Evolutionary conservation across 2,797 vertebrate genomes (phyloP), one percentile per base, ranked within the genome.

Genomic region (Paratrypauchen microcephalus): DNA sequence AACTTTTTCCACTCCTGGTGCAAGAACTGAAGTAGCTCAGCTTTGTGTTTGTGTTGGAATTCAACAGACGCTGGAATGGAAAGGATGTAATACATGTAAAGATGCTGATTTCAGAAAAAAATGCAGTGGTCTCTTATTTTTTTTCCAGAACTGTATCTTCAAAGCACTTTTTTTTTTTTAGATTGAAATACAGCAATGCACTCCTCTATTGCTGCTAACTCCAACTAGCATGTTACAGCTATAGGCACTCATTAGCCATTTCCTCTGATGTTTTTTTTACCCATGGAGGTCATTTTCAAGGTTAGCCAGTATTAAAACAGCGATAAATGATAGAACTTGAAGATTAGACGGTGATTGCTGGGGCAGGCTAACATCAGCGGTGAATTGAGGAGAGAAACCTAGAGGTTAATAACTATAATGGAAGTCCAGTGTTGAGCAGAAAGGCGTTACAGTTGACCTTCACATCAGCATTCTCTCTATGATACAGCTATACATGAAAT

Each of bases 401-500:
- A 50, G 36, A 71, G 65, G 70, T 54, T 72, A 78, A 79, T 68
- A 36, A 65, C 19, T 0, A 64, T 72, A 73, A 86, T 79, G 68
- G 72, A 72, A 0, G 60, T 68, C 62, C 78, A 68, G 68, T 13
- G 36, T 6, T 30, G 39, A 65, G 63, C 71, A 58, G 47, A 6
- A 52, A 12, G 28, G 69, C 47, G 18, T 50, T 66, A 55, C 4
- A 9, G 6, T 1, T 15, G 73, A 86, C 85, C 81, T 82, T 81
- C 73, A 80, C 68, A 41, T 30, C 65, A 50, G 50, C 73, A 54
- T 62, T 52, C 18, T 69, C 72, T 47, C 64, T 52, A 30, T 39
- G 62, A 79, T 54, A 65, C 63, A 72, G 71, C 32, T 69, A 85
- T 81, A 76, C 75, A 82, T 73, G 52, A 80, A 76, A 79, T 62